A percentile compares a stretch with the other conserved stretches of the same genome.
These are phyloP conservation scores for Microhierax caerulescens DNA, from an alignment of 2,797 vertebrate genomes.

Conservation along the genomic window DNA sequence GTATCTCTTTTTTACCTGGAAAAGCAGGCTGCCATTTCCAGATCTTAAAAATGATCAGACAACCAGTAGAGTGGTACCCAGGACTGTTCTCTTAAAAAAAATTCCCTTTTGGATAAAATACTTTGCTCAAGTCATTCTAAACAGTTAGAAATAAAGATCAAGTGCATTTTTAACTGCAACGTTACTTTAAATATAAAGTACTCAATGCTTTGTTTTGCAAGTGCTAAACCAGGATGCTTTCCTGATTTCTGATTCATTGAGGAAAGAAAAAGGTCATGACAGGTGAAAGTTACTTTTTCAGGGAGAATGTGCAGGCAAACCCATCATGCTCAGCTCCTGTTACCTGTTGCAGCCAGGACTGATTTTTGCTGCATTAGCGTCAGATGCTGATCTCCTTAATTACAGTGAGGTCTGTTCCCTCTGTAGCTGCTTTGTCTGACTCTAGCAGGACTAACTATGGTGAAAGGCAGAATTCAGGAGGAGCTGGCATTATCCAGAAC, in stretches of 20 bases:
- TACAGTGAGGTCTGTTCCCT: neutral
- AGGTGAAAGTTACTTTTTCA: neutral
- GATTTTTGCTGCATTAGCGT: neutral
- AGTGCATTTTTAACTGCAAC: neutral
- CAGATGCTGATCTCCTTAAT: neutral
- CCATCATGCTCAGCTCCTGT: neutral
- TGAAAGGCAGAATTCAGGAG: neutral
- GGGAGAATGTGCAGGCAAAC: neutral
- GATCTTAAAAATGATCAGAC: neutral
- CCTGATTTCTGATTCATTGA: neutral
- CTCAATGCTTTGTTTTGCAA: neutral
- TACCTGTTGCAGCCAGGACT: neutral
- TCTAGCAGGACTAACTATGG: neutral
- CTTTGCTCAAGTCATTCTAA: neutral
- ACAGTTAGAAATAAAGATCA: neutral
- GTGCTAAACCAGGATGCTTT: neutral
- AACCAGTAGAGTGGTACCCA: neutral
- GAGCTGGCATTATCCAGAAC: neutral
- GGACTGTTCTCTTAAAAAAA: neutral
- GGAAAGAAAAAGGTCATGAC: neutral
- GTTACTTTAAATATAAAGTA: neutral
- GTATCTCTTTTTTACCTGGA: neutral
- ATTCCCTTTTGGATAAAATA: neutral
- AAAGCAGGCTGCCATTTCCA: neutral
- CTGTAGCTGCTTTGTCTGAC: neutral